These are phyloP conservation scores for Nilaparvata lugens DNA, from an alignment of 1,140 invertebrate species.

Conservation along the genomic window DNA sequence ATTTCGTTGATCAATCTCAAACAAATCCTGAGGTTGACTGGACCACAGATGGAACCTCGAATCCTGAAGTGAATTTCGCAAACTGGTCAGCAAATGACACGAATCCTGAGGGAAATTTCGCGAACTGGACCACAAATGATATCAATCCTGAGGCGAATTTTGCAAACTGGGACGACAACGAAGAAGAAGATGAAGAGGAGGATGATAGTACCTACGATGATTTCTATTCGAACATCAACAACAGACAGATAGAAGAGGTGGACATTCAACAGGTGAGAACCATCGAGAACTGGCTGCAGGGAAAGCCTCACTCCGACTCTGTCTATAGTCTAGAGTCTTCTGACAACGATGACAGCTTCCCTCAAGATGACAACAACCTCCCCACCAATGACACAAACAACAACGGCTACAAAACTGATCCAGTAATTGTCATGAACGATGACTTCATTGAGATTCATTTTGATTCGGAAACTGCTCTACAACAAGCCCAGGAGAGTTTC, in stretches of 20 bases:
- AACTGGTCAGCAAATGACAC: no score
- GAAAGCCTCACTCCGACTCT: no score
- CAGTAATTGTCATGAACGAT: conserved; percentile 13
- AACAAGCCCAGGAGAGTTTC: not conserved
- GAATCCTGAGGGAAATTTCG: no score
- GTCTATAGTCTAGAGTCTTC: no score
- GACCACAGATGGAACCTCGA: not conserved
- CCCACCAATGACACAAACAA: conserved; percentile 8
- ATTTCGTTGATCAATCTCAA: no score
- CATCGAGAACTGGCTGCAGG: no score
- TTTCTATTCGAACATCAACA: not conserved
- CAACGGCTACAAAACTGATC: conserved; percentile 5
- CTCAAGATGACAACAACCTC: not conserved
- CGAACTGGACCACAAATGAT: not conserved
- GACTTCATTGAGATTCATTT: conserved; percentile 13
- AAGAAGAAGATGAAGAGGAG: not conserved
- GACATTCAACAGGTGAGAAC: no score
- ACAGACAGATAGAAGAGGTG: no score
- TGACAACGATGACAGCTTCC: no score
- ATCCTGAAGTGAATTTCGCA: no score
- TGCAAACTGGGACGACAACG: not conserved
- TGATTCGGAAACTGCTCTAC: not conserved
- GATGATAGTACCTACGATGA: not conserved
- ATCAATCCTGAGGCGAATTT: not conserved
- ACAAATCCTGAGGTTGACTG: not conserved